These are phyloP conservation scores for Chaenocephalus aceratus DNA, from an alignment of 2,113 vertebrate genomes.

Conservation along the genomic window DNA sequence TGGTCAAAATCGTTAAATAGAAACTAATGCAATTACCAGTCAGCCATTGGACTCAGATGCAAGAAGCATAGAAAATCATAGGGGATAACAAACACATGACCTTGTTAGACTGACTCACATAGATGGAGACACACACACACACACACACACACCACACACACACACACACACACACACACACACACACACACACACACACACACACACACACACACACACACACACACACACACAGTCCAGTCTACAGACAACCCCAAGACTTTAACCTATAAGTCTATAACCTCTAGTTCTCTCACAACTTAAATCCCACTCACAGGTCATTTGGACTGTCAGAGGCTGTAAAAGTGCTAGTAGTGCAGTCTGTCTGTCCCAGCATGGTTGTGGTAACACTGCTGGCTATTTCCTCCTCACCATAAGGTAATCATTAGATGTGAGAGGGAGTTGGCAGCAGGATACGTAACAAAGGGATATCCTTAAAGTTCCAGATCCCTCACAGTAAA, in stretches of 20 bases:
- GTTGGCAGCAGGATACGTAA: constrained; percentile 57
- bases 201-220: too few relatives aligned
- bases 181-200: too few relatives aligned
- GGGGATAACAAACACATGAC: constrained; percentile 38
- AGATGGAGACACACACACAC: not conserved
- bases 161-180: too few relatives aligned
- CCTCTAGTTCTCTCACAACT: constrained; percentile 54
- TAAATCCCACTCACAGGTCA: constrained; percentile 68
- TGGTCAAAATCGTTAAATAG: constrained; percentile 28
- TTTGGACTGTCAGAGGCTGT: constrained; percentile 61
- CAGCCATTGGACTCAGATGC: not conserved
- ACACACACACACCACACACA: not conserved
- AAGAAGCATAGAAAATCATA: constrained; percentile 11
- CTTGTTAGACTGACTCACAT: constrained; percentile 8
- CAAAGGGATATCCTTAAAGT: constrained; percentile 66
- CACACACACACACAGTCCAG: constrained; percentile 10
- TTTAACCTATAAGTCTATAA: constrained; percentile 55
- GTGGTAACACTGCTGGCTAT: constrained; percentile 68
- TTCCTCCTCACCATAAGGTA: constrained; percentile 75
- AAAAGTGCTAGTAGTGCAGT: constrained; percentile 71
- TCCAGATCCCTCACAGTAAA: constrained; percentile 52
- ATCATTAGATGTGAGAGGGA: constrained; percentile 73
- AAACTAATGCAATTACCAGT: not conserved
- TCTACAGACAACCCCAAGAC: constrained; percentile 40
- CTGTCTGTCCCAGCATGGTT: constrained; percentile 64